phyloP scores from a whole-genome alignment of 2,888 invertebrate species.

The Yponomeuta evonymella region DNA sequence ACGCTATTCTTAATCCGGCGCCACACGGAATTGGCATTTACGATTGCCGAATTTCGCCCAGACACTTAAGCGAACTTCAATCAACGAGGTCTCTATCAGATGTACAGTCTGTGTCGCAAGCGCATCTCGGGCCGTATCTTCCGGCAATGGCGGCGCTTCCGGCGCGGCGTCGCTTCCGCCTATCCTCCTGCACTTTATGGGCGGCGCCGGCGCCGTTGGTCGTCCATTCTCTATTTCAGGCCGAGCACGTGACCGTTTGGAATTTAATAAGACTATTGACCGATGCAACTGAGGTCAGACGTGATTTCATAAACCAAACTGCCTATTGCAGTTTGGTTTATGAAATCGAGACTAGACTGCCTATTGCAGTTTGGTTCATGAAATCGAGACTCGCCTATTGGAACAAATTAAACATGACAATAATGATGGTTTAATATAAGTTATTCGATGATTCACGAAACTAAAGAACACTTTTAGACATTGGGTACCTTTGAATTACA shows the following conservation, averaged over 20 bases:
- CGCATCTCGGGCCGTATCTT: conserved; percentile 63
- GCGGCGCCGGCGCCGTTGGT: conserved; percentile 35
- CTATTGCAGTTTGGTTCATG: too few relatives aligned
- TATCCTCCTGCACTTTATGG: conserved; percentile 51
- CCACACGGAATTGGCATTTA: too few relatives aligned
- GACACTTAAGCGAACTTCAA: too few relatives aligned
- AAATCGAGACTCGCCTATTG: too few relatives aligned
- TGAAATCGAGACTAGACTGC: too few relatives aligned
- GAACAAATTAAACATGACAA: too few relatives aligned
- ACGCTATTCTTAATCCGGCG: too few relatives aligned
- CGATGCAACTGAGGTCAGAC: conserved; percentile 2
- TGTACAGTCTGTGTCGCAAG: conserved; percentile 19
- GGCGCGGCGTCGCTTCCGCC: conserved; percentile 53
- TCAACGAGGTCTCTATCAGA: too few relatives aligned
- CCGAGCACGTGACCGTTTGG: conserved; percentile 21
- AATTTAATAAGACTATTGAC: neutral
- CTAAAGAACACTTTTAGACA: neutral
- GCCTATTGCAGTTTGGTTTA: neutral
- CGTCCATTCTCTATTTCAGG: conserved; percentile 48
- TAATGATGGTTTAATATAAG: neutral
- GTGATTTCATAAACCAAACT: neutral
- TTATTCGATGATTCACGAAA: neutral
- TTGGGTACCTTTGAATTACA: neutral
- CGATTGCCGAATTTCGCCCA: too few relatives aligned
- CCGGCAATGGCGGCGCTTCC: conserved; percentile 55